phyloP scores from a whole-genome alignment of 2,797 vertebrate genomes.

The Chiropotes sagulatus region DNA sequence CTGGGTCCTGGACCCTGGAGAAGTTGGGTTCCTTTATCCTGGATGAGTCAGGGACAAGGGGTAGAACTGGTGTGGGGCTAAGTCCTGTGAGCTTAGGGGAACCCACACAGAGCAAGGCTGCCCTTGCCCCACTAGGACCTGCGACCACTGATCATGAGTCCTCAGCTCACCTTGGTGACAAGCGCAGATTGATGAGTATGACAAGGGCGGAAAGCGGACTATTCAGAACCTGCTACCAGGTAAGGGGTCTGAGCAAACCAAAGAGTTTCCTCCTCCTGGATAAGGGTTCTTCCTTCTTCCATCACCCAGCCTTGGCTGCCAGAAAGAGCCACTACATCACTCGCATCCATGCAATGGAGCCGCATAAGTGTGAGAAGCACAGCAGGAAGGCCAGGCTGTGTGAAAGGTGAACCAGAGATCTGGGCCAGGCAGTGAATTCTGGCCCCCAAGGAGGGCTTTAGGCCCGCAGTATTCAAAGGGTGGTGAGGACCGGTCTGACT shows the following conservation, averaged over 20 bases:
- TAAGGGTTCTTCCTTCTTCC: not conserved
- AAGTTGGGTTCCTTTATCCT: not conserved
- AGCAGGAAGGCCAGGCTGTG: not conserved
- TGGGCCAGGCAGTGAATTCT: not conserved
- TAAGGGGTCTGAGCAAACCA: not conserved
- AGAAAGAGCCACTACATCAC: not conserved
- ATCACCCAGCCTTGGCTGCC: not conserved
- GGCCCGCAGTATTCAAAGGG: fast-evolving
- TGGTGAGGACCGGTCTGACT: not conserved
- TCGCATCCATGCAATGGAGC: not conserved
- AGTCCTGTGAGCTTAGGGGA: not conserved
- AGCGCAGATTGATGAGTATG: not conserved
- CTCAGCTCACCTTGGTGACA: not conserved
- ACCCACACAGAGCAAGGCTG: not conserved
- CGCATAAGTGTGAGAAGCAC: not conserved
- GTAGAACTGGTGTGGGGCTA: not conserved
- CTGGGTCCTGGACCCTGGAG: not conserved
- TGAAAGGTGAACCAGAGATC: not conserved
- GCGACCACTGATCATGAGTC: not conserved
- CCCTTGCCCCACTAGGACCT: too few relatives aligned
- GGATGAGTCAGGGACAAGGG: not conserved
- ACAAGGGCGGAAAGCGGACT: not conserved
- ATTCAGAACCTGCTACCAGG: not conserved
- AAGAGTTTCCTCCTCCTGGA: not conserved
- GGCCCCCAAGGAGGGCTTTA: not conserved